Evolutionary conservation across 2,797 vertebrate genomes (phyloP), one percentile per base, ranked within the genome.

Genomic region (Enteromius thamalakanensis): DNA sequence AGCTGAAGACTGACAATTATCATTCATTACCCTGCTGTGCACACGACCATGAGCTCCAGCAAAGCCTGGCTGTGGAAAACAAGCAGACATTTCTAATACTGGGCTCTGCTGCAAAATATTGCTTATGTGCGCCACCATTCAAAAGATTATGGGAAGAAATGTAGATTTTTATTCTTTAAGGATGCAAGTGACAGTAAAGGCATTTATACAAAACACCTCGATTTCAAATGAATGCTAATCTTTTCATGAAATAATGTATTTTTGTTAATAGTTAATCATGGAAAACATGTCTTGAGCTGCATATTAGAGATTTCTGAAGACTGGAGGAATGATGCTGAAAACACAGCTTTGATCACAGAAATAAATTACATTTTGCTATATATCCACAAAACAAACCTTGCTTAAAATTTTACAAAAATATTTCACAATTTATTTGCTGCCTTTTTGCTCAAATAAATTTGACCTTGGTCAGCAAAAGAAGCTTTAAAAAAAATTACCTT

Each of bases 1-100:
- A 45, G 68, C 40, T 23, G 37, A 17, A 70, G 68, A 45, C 67
- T 45, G 69, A 76, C 51, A 40, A 79, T 79, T 37, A 68, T 60
- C 79, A 21, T 71, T 45, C 53, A 71, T 80, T 71, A 70, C 79
- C 53, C 47, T 23, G 10, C 62, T 68, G 64, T n/a, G 34, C 64
- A 53, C 29, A 68, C 15, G 3, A 5, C 9, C 8, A 49, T 40
- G 23, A 32, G 10, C 26, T 53, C 29, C 3, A 29, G 42, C 8
- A 17, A 34, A 34, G 32, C 45, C 70, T 49, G 15, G 8, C 42
- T 70, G 21, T 7, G 1, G 21, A 17, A 32, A 34, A n/a, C 71
- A 51, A 32, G 15, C 45, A 29, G 42, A 65, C 3, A 1, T 49
- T 32, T 72, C 26, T 37, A 4, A 53, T 15, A 74, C 12, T 34